phyloP scores from a whole-genome alignment of 1,140 invertebrate genomes.

The Bombus confusus region DNA sequence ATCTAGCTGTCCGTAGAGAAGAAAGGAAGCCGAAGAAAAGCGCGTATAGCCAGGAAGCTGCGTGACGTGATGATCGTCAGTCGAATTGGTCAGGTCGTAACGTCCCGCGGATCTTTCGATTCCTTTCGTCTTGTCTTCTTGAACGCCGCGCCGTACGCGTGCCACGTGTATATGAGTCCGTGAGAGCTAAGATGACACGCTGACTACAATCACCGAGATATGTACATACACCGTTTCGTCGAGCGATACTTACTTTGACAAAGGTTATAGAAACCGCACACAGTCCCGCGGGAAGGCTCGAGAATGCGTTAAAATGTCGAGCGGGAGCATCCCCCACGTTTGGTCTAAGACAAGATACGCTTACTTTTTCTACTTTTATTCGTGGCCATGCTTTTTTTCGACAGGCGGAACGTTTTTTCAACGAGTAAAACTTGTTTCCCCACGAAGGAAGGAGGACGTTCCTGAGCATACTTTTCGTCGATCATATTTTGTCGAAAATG shows the following conservation, averaged over 20 bases:
- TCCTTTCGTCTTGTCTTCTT: slow-evolving; percentile 53
- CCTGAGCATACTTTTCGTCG: not conserved
- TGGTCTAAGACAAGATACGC: slow-evolving; percentile 28
- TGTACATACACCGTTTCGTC: not conserved
- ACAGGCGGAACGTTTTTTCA: not conserved
- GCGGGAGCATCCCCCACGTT: not conserved
- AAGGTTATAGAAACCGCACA: slow-evolving; percentile 10
- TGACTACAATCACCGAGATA: not conserved
- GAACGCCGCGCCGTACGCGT: slow-evolving; percentile 19
- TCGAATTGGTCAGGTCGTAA: slow-evolving; percentile 28
- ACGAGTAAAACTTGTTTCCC: not conserved
- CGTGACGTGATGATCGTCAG: slow-evolving; percentile 14
- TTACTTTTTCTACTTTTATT: slow-evolving; percentile 32
- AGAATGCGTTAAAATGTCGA: not conserved
- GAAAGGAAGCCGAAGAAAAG: slow-evolving; percentile 4
- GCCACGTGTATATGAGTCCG: slow-evolving; percentile 42
- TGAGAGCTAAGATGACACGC: slow-evolving; percentile 33
- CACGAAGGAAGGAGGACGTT: not conserved
- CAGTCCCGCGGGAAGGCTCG: not conserved
- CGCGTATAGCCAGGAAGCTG: slow-evolving; percentile 20
- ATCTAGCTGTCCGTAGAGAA: not conserved
- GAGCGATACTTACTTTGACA: not conserved
- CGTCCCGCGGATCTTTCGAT: slow-evolving; percentile 39
- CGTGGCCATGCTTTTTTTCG: not conserved
- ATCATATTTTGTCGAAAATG: not conserved